Evolutionary conservation across 2,888 invertebrate genomes (phyloP).

Genomic region (Acleris emargana): DNA sequence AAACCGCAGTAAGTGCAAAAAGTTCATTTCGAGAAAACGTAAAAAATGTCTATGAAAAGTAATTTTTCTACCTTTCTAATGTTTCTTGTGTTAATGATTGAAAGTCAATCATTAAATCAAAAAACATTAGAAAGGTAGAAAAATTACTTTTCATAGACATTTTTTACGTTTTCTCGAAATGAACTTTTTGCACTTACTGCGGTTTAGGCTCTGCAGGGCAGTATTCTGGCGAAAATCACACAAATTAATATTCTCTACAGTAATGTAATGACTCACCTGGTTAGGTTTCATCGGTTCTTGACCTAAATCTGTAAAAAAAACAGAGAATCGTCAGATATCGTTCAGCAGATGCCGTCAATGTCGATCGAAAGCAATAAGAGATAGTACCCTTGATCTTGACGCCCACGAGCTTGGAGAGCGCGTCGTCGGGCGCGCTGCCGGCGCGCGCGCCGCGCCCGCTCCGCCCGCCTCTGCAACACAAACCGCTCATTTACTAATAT

Average conservation of each 20-base stretch:
- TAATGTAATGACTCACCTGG: conserved; percentile 55
- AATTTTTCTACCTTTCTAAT: no score
- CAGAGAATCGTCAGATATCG: not conserved
- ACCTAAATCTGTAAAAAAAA: conserved; percentile 58
- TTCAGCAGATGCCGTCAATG: not conserved
- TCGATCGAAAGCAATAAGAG: not conserved
- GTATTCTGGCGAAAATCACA: not conserved
- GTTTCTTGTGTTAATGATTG: no score
- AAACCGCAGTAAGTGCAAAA: no score
- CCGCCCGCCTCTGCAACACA: conserved; percentile 39
- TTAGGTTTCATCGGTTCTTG: conserved; percentile 64
- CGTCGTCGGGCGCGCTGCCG: conserved; percentile 54
- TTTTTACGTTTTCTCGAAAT: no score
- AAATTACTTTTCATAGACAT: no score
- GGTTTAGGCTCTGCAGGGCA: no score
- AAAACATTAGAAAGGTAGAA: no score
- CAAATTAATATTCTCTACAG: not conserved
- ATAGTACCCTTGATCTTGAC: conserved; percentile 72
- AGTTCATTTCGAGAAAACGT: no score
- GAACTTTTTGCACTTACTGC: no score
- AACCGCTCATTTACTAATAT: no score
- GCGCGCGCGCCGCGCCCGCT: conserved; percentile 39
- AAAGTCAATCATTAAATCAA: no score
- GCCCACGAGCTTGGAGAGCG: conserved; percentile 72
- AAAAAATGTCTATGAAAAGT: no score